Evolutionary conservation across 1,140 invertebrate species (phyloP).

Genomic region (Heterodera schachtii): DNA sequence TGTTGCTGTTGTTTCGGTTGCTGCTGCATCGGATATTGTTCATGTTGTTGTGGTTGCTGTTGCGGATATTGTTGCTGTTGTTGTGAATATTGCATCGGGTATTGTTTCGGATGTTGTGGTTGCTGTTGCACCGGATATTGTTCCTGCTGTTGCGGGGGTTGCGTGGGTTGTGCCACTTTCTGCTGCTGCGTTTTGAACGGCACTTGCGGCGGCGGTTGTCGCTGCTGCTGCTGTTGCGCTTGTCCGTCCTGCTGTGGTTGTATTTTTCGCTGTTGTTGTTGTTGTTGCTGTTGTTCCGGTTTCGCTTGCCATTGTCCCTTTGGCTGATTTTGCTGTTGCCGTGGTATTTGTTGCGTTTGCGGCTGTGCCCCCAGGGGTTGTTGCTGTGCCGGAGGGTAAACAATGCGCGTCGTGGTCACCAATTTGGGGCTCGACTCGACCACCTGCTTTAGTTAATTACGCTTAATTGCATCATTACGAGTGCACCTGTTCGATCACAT

Average conservation of each 20-base stretch:
- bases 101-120: constrained; percentile 13
- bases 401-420: neutral
- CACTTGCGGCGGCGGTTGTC: constrained; percentile 23
- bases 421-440: neutral
- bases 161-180: neutral
- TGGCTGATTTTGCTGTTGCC: constrained; percentile 2
- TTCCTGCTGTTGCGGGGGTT: neutral
- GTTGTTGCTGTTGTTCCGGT: neutral
- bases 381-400: neutral
- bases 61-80: constrained; percentile 3
- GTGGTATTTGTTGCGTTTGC: constrained; percentile 12
- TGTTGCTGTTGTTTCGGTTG: constrained; percentile 16
- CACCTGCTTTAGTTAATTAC: neutral
- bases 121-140: constrained; percentile 10
- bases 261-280: neutral
- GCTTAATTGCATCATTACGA: neutral
- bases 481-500: neutral
- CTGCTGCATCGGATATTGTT: neutral
- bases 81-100: neutral
- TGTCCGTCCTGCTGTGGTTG: neutral
- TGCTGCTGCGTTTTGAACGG: constrained; percentile 14
- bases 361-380: constrained; percentile 3
- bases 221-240: constrained; percentile 13
- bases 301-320: neutral
- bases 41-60: constrained; percentile 11